Evolutionary conservation across 2,113 vertebrate species (phyloP).

Genomic region (Pampusana beccarii): DNA sequence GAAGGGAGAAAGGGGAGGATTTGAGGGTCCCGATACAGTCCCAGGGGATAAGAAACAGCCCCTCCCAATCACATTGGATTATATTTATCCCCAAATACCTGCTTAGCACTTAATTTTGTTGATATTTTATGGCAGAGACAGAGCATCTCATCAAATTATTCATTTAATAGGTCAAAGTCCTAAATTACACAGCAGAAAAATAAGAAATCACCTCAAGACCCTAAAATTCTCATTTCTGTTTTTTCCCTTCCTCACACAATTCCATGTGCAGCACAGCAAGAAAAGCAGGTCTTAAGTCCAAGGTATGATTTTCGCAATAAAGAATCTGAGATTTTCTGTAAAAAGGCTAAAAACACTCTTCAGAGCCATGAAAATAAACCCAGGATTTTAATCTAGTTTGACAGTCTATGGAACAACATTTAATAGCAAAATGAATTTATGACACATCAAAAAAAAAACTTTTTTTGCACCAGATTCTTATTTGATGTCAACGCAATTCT

Average conservation of each 20-base stretch:
- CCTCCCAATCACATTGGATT: neutral
- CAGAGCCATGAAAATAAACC: neutral
- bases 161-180: neutral
- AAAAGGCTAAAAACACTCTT: neutral
- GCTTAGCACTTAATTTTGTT: neutral
- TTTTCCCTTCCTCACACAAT: no score
- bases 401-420: neutral
- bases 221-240: neutral
- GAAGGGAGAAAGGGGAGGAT: neutral
- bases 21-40: neutral
- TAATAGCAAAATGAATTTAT: neutral
- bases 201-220: neutral
- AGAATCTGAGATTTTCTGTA: neutral
- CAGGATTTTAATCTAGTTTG: slow-evolving; percentile 10
- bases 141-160: neutral
- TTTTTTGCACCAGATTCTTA: neutral
- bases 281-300: neutral
- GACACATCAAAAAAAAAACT: neutral
- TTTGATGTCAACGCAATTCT: neutral
- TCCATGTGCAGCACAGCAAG: neutral
- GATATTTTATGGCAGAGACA: neutral
- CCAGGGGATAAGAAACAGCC: neutral
- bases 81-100: neutral
- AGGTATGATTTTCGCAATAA: neutral
- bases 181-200: neutral